A percentile compares a stretch with the other conserved stretches of the same genome.
These are phyloP conservation scores for Sebastes flavidus DNA, from an alignment of 2,797 vertebrate genomes.

Conservation along the genomic window DNA sequence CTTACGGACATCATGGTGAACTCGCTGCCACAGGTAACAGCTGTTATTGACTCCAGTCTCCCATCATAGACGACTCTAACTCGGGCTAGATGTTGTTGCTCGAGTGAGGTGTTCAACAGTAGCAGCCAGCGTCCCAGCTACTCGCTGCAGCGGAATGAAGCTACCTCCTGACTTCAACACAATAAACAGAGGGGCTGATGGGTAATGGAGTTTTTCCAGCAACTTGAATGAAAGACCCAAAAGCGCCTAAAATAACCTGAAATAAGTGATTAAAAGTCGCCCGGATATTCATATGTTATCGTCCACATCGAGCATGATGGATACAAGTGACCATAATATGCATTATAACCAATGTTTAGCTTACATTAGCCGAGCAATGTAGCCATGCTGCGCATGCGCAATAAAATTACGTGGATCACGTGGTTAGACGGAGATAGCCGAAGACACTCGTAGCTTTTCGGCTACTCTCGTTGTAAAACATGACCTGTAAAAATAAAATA, in stretches of 20 bases:
- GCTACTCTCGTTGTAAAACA: neutral
- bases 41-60: neutral
- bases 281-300: fast-evolving
- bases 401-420: neutral
- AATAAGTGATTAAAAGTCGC: neutral
- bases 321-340: too few species aligned
- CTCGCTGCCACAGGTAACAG: neutral
- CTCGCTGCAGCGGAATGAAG: neutral
- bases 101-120: neutral
- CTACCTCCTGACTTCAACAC: slow-evolving; percentile 16
- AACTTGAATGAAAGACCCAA: fast-evolving
- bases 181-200: slow-evolving; percentile 38
- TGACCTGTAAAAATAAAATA: too few species aligned
- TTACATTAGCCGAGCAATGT: too few species aligned
- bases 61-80: neutral
- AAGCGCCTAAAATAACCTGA: too few species aligned
- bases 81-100: neutral
- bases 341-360: too few species aligned
- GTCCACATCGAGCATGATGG: too few species aligned
- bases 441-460: neutral
- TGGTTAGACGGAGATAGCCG: slow-evolving; percentile 21
- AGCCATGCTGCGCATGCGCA: slow-evolving; percentile 3
- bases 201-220: slow-evolving; percentile 48
- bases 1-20: slow-evolving; percentile 69
- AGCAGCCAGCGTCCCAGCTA: neutral